A percentile compares a stretch with the other conserved stretches of the same genome.
phyloP scores from a whole-genome alignment of 1,140 invertebrate species.

The Dendrolimus kikuchii region DNA sequence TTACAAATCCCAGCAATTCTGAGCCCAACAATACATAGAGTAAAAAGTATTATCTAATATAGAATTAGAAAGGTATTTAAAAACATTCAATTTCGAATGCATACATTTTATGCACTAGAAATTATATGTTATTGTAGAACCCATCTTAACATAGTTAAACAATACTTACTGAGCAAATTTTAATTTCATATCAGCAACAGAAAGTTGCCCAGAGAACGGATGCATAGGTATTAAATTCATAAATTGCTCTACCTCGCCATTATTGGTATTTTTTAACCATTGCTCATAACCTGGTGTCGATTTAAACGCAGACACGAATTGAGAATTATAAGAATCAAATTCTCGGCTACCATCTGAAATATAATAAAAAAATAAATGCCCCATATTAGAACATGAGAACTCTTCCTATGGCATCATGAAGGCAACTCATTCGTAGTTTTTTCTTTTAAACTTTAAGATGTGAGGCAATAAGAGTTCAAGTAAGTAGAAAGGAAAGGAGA shows the following conservation, averaged over 20 bases:
- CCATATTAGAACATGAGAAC: neutral
- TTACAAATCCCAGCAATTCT: too few relatives aligned
- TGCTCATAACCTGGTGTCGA: slow-evolving; percentile 90
- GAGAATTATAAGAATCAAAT: slow-evolving; percentile 90
- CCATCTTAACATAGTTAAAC: slow-evolving; percentile 4
- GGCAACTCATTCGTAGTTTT: too few relatives aligned
- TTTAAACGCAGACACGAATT: slow-evolving; percentile 90
- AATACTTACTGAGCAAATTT: slow-evolving; percentile 89
- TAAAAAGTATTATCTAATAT: too few relatives aligned
- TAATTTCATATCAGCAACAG: slow-evolving; percentile 94
- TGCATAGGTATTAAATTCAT: slow-evolving; percentile 83
- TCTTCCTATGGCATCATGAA: too few relatives aligned
- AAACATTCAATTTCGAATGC: too few relatives aligned
- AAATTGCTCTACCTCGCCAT: slow-evolving; percentile 76
- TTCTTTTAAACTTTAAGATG: too few relatives aligned
- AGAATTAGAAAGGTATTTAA: too few relatives aligned
- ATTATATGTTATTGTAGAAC: too few relatives aligned
- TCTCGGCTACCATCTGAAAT: slow-evolving; percentile 81
- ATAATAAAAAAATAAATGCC: slow-evolving; percentile 3
- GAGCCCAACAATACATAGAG: too few relatives aligned
- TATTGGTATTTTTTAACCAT: slow-evolving; percentile 81
- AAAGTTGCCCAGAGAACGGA: slow-evolving; percentile 93
- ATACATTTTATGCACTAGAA: too few relatives aligned
- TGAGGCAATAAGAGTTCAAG: too few relatives aligned
- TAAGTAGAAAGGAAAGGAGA: too few relatives aligned